Conservation (phyloP, 2,113 vertebrate genomes). For the Anser brachyrhynchus region DNA sequence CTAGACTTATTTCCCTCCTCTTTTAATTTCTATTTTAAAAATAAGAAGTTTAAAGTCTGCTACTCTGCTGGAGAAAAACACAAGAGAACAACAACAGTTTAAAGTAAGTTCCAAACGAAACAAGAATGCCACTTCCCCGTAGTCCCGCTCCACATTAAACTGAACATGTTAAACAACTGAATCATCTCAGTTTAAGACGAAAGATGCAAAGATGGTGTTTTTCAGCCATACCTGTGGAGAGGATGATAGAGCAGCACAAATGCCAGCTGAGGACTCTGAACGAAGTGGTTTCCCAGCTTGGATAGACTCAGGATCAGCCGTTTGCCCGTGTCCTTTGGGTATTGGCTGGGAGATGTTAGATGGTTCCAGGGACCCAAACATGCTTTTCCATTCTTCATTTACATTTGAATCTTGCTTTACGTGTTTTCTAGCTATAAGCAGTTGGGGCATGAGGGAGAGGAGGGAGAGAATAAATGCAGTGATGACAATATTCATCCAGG, state of each 20-base stretch:
- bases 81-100: background rate
- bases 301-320: conserved; percentile 74
- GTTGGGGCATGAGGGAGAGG: background rate
- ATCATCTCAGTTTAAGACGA: background rate
- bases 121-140: background rate
- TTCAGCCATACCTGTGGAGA: conserved; percentile 80
- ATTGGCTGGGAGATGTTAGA: conserved; percentile 78
- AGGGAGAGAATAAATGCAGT: background rate
- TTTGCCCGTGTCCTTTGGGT: conserved; percentile 74
- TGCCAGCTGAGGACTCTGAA: conserved; percentile 81
- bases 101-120: background rate
- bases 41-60: background rate
- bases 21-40: background rate
- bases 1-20: background rate
- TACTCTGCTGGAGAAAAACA: background rate
- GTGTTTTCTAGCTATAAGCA: conserved; percentile 87
- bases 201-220: background rate
- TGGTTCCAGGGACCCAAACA: conserved; percentile 97
- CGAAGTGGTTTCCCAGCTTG: conserved; percentile 77
- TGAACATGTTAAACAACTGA: background rate
- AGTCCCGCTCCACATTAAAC: background rate
- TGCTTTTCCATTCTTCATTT: conserved; percentile 99
- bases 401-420: conserved; percentile 94
- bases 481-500: background rate
- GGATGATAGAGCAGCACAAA: conserved; percentile 78